A percentile compares a stretch with the other conserved stretches of the same genome.
Conservation (phyloP, 2,113 vertebrate genomes). For the Podiceps cristatus region DNA sequence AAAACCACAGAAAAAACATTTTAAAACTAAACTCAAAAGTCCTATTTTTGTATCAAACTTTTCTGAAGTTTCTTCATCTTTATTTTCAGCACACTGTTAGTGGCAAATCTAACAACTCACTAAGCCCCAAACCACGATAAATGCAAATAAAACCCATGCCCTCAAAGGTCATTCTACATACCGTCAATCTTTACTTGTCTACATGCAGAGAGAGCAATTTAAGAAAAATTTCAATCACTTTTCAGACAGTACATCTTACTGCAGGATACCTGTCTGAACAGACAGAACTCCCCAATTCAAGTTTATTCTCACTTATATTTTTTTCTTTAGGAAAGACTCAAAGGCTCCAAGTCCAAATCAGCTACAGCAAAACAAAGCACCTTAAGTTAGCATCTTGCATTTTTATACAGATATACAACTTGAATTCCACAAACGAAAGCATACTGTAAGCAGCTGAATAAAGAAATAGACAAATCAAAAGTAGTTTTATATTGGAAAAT, state of each 20-base stretch:
- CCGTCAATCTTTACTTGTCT: neutral
- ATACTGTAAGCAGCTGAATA: neutral
- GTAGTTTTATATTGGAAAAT: neutral
- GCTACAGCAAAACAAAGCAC: neutral
- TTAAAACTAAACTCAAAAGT: neutral
- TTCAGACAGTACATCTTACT: neutral
- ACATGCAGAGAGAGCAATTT: neutral
- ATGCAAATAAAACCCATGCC: neutral
- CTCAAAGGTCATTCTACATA: neutral
- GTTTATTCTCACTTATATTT: neutral
- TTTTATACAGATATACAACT: neutral
- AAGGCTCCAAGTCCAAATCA: neutral
- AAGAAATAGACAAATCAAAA: neutral
- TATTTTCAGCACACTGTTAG: neutral
- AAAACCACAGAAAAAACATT: conserved; percentile 13
- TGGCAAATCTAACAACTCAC: neutral
- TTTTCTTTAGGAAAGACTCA: neutral
- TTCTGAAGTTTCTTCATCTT: neutral
- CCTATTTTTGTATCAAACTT: neutral
- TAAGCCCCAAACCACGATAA: neutral
- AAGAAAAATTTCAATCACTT: neutral
- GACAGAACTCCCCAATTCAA: neutral
- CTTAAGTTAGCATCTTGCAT: neutral
- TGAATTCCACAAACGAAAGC: neutral
- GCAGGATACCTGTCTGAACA: neutral